Evolutionary conservation across 2,797 vertebrate species (phyloP).

Genomic region (Alca torda): DNA sequence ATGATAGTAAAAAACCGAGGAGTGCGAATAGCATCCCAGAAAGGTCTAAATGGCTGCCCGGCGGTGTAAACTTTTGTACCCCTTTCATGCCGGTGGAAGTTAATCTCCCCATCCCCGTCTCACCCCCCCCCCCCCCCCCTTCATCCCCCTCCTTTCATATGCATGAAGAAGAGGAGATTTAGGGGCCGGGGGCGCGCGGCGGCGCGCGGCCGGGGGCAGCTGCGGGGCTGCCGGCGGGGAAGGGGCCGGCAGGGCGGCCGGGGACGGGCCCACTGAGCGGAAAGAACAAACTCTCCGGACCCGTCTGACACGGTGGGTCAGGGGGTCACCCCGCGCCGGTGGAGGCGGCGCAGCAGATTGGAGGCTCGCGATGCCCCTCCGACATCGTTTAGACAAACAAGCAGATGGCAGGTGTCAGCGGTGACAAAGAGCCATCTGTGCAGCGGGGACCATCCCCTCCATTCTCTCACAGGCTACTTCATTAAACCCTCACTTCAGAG

Average conservation of each 20-base stretch:
- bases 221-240: constrained; percentile 69
- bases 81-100: constrained; percentile 49
- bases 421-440: constrained; percentile 99
- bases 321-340: constrained; percentile 79
- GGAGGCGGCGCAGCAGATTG: constrained; percentile 83
- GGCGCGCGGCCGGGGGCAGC: constrained; percentile 50
- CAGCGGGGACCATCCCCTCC: constrained; percentile 83
- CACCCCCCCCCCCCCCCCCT: background rate
- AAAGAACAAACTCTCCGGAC: constrained; percentile 81
- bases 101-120: constrained; percentile 1
- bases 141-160: constrained; percentile 55
- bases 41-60: constrained; percentile 36
- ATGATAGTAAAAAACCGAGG: background rate
- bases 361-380: constrained; percentile 81
- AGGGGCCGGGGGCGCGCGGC: constrained; percentile 23
- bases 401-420: constrained; percentile 98
- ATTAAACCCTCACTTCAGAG: constrained; percentile 85
- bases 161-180: constrained; percentile 68
- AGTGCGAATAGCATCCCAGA: background rate
- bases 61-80: constrained; percentile 54
- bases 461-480: constrained; percentile 83
- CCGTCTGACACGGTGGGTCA: constrained; percentile 84
- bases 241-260: constrained; percentile 1
- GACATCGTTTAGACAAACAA: constrained; percentile 86
- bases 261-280: constrained; percentile 71